Percentiles rank a stretch among this genome's conserved stretches.
Conservation (phyloP, 1,140 invertebrate species). For the Drosophila pseudoananassae region DNA sequence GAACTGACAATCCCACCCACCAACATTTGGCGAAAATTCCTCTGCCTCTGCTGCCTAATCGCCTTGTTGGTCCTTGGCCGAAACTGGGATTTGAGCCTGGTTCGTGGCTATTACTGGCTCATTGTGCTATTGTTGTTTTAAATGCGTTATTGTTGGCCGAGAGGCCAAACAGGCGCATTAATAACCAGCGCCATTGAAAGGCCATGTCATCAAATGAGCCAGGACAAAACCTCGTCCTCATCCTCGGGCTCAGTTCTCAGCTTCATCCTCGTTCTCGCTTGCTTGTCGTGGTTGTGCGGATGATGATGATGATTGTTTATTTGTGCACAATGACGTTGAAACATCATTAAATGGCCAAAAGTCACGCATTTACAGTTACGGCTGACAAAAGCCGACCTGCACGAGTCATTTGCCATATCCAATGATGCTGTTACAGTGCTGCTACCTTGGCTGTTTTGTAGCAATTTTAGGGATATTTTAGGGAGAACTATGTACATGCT, state of each 20-base stretch:
- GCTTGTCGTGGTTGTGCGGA: slow-evolving; percentile 35
- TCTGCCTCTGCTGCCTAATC: slow-evolving; percentile 49
- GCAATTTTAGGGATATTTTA: not conserved
- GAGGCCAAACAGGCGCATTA: slow-evolving; percentile 67
- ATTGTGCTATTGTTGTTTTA: slow-evolving; percentile 75
- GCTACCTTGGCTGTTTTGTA: slow-evolving; percentile 8
- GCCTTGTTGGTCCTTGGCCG: slow-evolving; percentile 58
- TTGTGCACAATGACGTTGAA: slow-evolving; percentile 74
- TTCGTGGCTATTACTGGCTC: slow-evolving; percentile 56
- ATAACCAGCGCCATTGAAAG: slow-evolving; percentile 76
- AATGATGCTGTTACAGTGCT: slow-evolving; percentile 9
- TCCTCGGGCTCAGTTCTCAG: not conserved
- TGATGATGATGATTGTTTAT: slow-evolving; percentile 77
- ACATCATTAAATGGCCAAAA: slow-evolving; percentile 81
- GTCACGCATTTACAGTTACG: slow-evolving; percentile 77
- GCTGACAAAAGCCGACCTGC: slow-evolving; percentile 64
- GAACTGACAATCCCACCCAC: slow-evolving; percentile 26
- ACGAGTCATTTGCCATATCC: slow-evolving; percentile 60
- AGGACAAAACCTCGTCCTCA: slow-evolving; percentile 38
- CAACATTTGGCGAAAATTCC: slow-evolving; percentile 33
- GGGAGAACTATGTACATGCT: no score
- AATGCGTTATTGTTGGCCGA: slow-evolving; percentile 74
- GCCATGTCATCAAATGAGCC: slow-evolving; percentile 77
- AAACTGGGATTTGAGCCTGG: slow-evolving; percentile 34
- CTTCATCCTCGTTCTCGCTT: slow-evolving; percentile 6